Base-by-base conservation (phyloP, 1,140 invertebrate species). In the Drosophila nebulosa region DNA sequence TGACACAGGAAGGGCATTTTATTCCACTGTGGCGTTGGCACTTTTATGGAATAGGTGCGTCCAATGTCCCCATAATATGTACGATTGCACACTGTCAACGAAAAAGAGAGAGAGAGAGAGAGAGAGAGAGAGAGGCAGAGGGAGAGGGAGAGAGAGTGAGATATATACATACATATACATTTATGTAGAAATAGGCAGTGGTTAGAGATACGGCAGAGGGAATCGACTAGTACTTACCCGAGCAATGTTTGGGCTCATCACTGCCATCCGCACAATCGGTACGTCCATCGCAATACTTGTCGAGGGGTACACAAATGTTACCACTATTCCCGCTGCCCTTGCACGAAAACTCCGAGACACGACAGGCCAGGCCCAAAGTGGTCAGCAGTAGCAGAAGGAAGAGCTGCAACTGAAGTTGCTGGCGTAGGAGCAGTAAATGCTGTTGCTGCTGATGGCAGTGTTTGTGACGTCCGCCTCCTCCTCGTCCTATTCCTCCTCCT, bases 51-150 rank as follows among this genome's bases (percentile, higher is more conserved):
- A 92, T 97, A 97, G 18, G 96, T 96, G 78, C 95, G 94, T 46
- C 96, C 95, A 71, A 95, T 94, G 79, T 95, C 96, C n/a, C 96
- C 96, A 91, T 97, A 97, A 91, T 97, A 97, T 27, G 96, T 97
- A 66, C 96, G 94, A 91, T 97, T 97, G 92, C 96, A 97, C 39
- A 95, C 96, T 92, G 93, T 60, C 36, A 27, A 16, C 3, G 56
- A 39, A 39, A 39, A 7, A 16, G 12, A 10, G 6, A 57, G 9
- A 42, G n/a, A n/a, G n/a, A n/a, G n/a, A n/a, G n/a, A n/a, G n/a
- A n/a, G n/a, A n/a, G n/a, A n/a, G n/a, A n/a, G n/a, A n/a, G n/a
- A n/a, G n/a, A n/a, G n/a, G n/a, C n/a, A n/a, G n/a, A n/a, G n/a
- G n/a, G n/a, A n/a, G n/a, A n/a, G n/a, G n/a, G n/a, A n/a, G n/a